These are phyloP conservation scores for Sphinx pinastri DNA, from an alignment of 2,888 invertebrate genomes.

Conservation along the genomic window DNA sequence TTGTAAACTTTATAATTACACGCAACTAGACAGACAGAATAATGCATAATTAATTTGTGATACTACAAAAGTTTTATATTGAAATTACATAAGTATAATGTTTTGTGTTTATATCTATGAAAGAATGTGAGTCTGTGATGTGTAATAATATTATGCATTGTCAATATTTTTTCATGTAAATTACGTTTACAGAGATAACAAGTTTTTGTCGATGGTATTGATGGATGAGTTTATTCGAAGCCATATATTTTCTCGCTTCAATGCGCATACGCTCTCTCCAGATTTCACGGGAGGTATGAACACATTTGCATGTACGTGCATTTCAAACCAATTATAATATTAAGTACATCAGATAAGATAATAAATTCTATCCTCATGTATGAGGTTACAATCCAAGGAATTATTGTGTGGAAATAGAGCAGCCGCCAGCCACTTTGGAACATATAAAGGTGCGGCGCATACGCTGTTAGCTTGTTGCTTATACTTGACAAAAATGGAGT, in stretches of 20 bases:
- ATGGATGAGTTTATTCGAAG: slow-evolving; percentile 52
- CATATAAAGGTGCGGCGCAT: neutral
- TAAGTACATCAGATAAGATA: slow-evolving; percentile 67
- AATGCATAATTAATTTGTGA: no score
- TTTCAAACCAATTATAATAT: slow-evolving; percentile 61
- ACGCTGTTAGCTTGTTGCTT: no score
- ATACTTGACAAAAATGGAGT: no score
- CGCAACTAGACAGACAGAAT: no score
- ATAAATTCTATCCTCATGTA: slow-evolving; percentile 50
- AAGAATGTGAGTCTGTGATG: no score
- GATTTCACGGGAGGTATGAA: slow-evolving; percentile 74
- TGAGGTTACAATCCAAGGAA: slow-evolving; percentile 40
- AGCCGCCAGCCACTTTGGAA: slow-evolving; percentile 5
- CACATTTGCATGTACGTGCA: slow-evolving; percentile 73
- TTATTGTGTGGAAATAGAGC: slow-evolving; percentile 35
- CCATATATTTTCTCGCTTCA: slow-evolving; percentile 55
- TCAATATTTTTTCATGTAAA: neutral
- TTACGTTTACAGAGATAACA: slow-evolving; percentile 37
- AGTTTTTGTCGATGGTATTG: slow-evolving; percentile 53
- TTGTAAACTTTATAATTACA: no score
- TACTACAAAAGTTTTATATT: no score
- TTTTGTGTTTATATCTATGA: no score
- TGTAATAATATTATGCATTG: neutral
- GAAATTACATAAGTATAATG: no score
- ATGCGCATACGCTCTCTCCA: slow-evolving; percentile 69